These are phyloP conservation scores for Callospermophilus lateralis DNA, from an alignment of 2,113 vertebrate genomes.

Conservation along the genomic window DNA sequence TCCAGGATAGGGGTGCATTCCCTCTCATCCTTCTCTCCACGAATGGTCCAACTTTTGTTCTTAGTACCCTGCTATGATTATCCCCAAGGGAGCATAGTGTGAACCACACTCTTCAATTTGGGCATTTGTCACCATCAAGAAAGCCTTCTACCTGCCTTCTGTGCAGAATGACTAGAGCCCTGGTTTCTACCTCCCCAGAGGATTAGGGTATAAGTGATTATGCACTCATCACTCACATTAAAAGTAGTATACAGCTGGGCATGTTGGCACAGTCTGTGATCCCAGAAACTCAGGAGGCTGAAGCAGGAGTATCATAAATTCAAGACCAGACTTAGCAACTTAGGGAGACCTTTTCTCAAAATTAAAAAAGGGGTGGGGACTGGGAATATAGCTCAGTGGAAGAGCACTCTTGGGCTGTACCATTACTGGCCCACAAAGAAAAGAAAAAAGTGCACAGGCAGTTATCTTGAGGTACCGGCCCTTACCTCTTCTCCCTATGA, in stretches of 20 bases:
- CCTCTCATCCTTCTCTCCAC: background rate
- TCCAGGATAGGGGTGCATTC: background rate
- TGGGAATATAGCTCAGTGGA: background rate
- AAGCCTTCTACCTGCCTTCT: background rate
- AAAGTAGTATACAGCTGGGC: background rate
- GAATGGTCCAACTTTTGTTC: background rate
- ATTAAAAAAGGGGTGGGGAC: too few species aligned
- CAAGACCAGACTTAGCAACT: too few species aligned
- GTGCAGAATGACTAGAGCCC: background rate
- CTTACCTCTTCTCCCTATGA: background rate
- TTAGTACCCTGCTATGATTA: conserved; percentile 86
- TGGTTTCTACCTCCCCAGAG: background rate
- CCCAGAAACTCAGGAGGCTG: background rate
- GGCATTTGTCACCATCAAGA: conserved; percentile 85
- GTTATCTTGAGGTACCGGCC: background rate
- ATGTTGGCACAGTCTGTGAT: too few species aligned
- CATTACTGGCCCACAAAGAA: background rate
- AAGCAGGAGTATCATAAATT: background rate
- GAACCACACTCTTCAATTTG: conserved; percentile 86
- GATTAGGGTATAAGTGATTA: background rate
- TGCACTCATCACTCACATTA: background rate
- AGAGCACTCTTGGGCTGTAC: background rate
- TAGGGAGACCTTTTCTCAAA: too few species aligned
- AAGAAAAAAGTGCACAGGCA: background rate
- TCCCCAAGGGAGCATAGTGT: conserved; percentile 89